Evolutionary conservation across 2,797 vertebrate genomes (phyloP).

Genomic region (Emydoidea blandingii): DNA sequence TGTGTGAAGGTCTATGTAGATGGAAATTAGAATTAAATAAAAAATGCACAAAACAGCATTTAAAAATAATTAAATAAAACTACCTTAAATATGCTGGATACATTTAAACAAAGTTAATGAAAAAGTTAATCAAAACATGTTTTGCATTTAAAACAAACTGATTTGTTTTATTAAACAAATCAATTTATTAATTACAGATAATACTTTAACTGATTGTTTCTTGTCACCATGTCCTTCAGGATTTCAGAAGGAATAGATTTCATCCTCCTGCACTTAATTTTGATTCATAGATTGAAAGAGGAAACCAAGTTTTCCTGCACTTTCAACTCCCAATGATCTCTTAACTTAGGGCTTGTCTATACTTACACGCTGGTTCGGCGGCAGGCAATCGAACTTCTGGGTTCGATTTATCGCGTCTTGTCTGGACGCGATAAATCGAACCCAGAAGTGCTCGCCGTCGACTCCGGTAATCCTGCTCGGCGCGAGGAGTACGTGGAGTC

Average conservation of each 20-base stretch:
- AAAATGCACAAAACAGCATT: not conserved
- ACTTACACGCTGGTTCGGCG: too few relatives aligned
- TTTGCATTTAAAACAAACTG: not conserved
- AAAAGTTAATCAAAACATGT: not conserved
- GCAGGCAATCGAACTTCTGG: too few relatives aligned
- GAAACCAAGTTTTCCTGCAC: not conserved
- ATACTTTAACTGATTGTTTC: too few relatives aligned
- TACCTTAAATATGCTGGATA: not conserved
- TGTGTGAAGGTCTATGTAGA: not conserved
- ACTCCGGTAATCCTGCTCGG: too few relatives aligned
- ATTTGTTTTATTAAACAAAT: not conserved
- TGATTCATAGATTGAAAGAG: not conserved
- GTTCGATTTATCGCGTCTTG: too few relatives aligned
- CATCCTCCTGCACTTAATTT: not conserved
- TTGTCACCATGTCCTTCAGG: too few relatives aligned
- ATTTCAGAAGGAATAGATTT: not conserved
- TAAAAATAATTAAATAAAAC: not conserved
- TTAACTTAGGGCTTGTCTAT: not conserved
- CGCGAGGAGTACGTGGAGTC: too few relatives aligned
- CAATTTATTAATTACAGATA: too few relatives aligned
- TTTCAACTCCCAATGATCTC: not conserved
- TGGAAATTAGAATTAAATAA: not conserved
- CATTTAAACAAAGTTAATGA: not conserved
- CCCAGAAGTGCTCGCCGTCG: too few relatives aligned
- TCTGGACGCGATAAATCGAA: too few relatives aligned